Percentiles rank a stretch among this genome's conserved stretches.
These are phyloP conservation scores for Antechinus stuartii DNA, from an alignment of 2,113 vertebrate species.

Conservation along the genomic window DNA sequence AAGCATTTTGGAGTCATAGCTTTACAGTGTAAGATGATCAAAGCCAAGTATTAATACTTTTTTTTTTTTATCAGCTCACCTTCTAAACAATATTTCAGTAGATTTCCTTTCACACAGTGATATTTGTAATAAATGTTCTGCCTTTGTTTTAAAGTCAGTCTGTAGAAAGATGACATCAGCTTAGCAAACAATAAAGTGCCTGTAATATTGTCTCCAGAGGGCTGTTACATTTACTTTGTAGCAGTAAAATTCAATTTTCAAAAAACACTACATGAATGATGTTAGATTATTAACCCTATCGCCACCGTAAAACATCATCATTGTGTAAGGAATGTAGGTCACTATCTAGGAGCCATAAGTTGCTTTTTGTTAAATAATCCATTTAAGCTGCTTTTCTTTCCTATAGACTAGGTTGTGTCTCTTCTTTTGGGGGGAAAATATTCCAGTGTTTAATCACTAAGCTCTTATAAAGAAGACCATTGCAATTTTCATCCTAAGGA, in stretches of 20 bases:
- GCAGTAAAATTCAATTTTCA: conserved; percentile 94
- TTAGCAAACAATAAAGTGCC: conserved; percentile 97
- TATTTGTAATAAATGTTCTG: conserved; percentile 95
- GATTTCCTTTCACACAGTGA: conserved; percentile 98
- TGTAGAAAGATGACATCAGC: conserved; percentile 98
- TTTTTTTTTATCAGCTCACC: conserved; percentile 89
- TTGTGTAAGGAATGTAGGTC: conserved; percentile 87
- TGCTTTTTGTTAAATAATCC: conserved; percentile 88
- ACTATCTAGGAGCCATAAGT: conserved; percentile 85
- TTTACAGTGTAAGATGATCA: conserved; percentile 85
- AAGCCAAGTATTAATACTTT: conserved; percentile 86
- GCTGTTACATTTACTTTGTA: conserved; percentile 96
- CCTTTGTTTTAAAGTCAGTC: conserved; percentile 95
- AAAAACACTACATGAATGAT: conserved; percentile 90
- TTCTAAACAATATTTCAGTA: conserved; percentile 94
- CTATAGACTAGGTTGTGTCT: conserved; percentile 73
- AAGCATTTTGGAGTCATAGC: conserved; percentile 83
- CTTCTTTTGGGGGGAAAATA: conserved; percentile 65
- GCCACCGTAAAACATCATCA: conserved; percentile 85
- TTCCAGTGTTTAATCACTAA: conserved; percentile 73
- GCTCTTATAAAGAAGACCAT: conserved; percentile 64
- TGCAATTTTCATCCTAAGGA: conserved; percentile 75
- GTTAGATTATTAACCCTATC: conserved; percentile 91
- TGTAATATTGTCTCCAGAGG: conserved; percentile 96
- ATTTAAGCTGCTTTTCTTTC: conserved; percentile 87